phyloP scores from a whole-genome alignment of 2,797 vertebrate species.

The Brachyalestes nurse region DNA sequence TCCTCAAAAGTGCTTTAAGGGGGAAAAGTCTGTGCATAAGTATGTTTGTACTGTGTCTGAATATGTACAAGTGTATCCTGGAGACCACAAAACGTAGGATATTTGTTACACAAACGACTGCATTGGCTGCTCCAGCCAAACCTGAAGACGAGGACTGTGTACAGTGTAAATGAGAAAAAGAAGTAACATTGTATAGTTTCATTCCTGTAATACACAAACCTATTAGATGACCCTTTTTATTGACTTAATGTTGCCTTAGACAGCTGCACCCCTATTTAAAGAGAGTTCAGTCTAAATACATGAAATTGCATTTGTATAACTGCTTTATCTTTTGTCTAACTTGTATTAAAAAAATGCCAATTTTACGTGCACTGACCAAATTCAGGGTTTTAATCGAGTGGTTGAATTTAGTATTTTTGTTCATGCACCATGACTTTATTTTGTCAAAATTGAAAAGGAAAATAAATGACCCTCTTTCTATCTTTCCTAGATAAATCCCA shows the following conservation, averaged over 20 bases:
- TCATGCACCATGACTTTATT: constrained; percentile 54
- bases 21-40: constrained; percentile 65
- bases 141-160: constrained; percentile 72
- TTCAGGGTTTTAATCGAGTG: constrained; percentile 62
- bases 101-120: constrained; percentile 69
- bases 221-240: constrained; percentile 76
- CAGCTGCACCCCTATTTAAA: constrained; percentile 79
- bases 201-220: constrained; percentile 78
- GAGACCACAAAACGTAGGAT: constrained; percentile 71
- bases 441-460: constrained; percentile 35
- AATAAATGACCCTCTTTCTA: constrained; percentile 29
- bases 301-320: constrained; percentile 73
- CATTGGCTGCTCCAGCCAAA: constrained; percentile 61
- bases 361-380: constrained; percentile 66
- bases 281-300: constrained; percentile 70
- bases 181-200: constrained; percentile 78
- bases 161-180: constrained; percentile 79
- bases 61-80: constrained; percentile 71
- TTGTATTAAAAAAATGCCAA: constrained; percentile 67
- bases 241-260: constrained; percentile 82
- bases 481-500: constrained; percentile 40
- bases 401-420: constrained; percentile 63
- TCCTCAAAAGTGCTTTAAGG: constrained; percentile 52
- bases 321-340: constrained; percentile 72
- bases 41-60: constrained; percentile 73